Conservation (phyloP, 2,888 invertebrate species). For the Drosophila nr. perissopoda region DNA sequence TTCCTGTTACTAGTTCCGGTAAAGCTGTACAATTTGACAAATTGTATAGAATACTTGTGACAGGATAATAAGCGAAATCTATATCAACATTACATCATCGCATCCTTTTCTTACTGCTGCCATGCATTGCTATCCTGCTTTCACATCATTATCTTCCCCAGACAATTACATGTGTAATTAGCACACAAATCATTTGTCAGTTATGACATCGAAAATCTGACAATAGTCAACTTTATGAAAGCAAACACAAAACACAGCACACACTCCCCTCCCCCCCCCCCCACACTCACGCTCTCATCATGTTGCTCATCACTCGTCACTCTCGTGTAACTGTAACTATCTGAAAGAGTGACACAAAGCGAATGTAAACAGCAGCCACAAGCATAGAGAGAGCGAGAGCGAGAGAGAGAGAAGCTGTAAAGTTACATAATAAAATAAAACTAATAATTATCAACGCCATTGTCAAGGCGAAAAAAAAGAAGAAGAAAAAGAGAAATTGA, state of each 20-base stretch:
- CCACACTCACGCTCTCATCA: no score
- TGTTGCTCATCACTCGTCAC: not conserved
- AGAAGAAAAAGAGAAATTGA: conserved; percentile 1
- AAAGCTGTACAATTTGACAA: not conserved
- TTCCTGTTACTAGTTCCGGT: not conserved
- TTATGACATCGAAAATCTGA: conserved; percentile 37
- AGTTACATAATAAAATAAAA: conserved; percentile 82
- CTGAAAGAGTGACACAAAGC: conserved; percentile 55
- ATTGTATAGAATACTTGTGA: not conserved
- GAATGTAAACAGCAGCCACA: conserved; percentile 61
- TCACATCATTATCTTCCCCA: not conserved
- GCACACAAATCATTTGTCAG: conserved; percentile 53
- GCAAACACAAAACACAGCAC: conserved; percentile 26
- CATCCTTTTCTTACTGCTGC: not conserved
- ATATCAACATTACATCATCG: not conserved
- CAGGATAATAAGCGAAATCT: not conserved
- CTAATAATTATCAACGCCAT: conserved; percentile 81
- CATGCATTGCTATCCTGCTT: not conserved
- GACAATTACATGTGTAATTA: conserved; percentile 54
- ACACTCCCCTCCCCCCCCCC: not conserved
- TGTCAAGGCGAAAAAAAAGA: conserved; percentile 64
- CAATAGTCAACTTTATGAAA: conserved; percentile 57
- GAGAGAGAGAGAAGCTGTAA: conserved; percentile 55
- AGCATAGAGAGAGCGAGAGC: conserved; percentile 7
- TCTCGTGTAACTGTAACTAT: conserved; percentile 49